Evolutionary conservation across 2,113 vertebrate species (phyloP).

Genomic region (Burhinus bistriatus): DNA sequence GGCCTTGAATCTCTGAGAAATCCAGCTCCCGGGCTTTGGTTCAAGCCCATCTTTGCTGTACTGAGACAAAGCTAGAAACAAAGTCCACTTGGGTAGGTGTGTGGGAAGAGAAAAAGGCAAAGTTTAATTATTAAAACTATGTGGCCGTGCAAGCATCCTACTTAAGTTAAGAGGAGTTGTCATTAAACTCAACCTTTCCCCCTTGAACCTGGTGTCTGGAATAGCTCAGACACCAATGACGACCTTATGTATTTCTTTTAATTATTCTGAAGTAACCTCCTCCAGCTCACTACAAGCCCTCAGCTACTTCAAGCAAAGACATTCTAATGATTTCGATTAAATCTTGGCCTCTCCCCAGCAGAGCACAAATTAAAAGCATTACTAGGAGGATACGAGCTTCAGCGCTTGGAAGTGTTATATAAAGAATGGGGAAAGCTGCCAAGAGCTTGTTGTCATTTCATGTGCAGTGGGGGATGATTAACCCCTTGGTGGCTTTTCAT

Average conservation of each 20-base stretch:
- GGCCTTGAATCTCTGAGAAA: neutral
- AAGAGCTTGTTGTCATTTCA: constrained; percentile 76
- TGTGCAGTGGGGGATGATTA: constrained; percentile 58
- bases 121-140: constrained; percentile 67
- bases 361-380: constrained; percentile 84
- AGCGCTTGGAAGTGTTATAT: constrained; percentile 78
- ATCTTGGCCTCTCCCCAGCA: constrained; percentile 82
- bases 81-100: constrained; percentile 50
- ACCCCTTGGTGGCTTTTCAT: constrained; percentile 50
- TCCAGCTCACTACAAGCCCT: constrained; percentile 66
- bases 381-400: constrained; percentile 76
- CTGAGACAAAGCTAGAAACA: neutral
- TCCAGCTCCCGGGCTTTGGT: neutral
- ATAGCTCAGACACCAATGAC: constrained; percentile 58
- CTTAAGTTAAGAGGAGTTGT: constrained; percentile 57
- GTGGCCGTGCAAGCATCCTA: constrained; percentile 60
- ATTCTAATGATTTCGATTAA: constrained; percentile 85
- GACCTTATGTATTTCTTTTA: constrained; percentile 76
- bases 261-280: constrained; percentile 75
- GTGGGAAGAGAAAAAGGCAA: constrained; percentile 58
- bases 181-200: constrained; percentile 73
- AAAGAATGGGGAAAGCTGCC: constrained; percentile 74
- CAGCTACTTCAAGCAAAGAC: constrained; percentile 82
- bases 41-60: neutral
- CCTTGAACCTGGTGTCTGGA: constrained; percentile 68